Evolutionary conservation across 2,797 vertebrate genomes (phyloP), one percentile per base, ranked within the genome.

Genomic region (Helicolenus hilgendorfi): DNA sequence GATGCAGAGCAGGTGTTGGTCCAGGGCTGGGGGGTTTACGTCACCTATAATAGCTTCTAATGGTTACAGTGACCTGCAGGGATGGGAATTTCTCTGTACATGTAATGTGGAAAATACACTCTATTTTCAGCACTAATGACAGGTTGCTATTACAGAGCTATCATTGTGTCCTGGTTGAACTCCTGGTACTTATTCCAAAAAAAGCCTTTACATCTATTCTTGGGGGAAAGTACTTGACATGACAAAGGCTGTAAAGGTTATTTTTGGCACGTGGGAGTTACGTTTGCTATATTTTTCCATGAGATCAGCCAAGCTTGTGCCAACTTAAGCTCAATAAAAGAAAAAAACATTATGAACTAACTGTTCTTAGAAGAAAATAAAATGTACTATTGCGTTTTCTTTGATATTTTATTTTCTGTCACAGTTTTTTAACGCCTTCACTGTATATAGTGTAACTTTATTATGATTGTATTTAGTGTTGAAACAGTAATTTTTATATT

Each of bases 31-130:
- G 20, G 5, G 60, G 2, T 1, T 68, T 36, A 62, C 15, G 20
- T 63, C 59, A 86, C 78, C 68, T 24, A 41, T 41, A 2, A 14
- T 15, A 27, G 7, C 7, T 59, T 56, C n/a, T 5, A 0, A 29
- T 26, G 75, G 85, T 86, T 49, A 77, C 36, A 26, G 24, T 78
- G 89, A 92, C 82, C 76, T 29, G 7, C 38, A 14, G 41, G 11
- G 24, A 22, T 49, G 41, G 41, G 41, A 18, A 27, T 31, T 3
- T 58, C 18, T 69, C 22, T 35, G 6, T 71, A 15, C 35, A 22
- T 33, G 33, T 49, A 49, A 18, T 49, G 41, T 35, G 36, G 13
- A 63, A 71, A 53, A 0, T 0, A 15, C 7, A 5, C 18, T 69
- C n/a, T 72, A 68, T 81, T 88, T 82, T 72, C n/a, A 27, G 36